phyloP scores from a whole-genome alignment of 2,888 invertebrate species.

The Epinotia demarniana region DNA sequence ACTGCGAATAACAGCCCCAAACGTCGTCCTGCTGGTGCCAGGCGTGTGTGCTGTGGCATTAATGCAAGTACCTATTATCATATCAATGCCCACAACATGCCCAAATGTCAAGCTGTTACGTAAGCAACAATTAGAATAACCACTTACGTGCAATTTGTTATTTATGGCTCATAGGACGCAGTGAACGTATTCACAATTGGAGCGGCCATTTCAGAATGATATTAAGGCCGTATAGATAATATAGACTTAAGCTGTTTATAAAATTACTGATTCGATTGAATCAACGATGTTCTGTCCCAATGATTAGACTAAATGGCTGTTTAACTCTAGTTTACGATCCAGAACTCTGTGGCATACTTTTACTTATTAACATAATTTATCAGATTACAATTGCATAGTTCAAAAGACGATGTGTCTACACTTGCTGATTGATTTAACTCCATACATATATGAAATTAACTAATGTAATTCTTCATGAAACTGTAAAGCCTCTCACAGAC shows the following conservation, averaged over 20 bases:
- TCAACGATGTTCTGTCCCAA: conserved; percentile 36
- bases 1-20: background rate
- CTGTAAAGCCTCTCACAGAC: too few species aligned
- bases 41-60: conserved; percentile 1
- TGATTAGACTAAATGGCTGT: conserved; percentile 36
- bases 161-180: conserved; percentile 18
- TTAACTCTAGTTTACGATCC: conserved; percentile 39
- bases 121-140: conserved; percentile 19
- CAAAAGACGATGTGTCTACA: background rate
- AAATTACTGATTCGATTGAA: conserved; percentile 2
- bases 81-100: background rate
- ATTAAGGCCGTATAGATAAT: background rate
- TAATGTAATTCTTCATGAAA: background rate
- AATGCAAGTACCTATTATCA: background rate
- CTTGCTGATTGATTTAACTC: conserved; percentile 4
- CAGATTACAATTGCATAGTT: conserved; percentile 11
- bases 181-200: conserved; percentile 31
- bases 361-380: conserved; percentile 31
- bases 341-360: conserved; percentile 35
- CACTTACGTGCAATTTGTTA: conserved; percentile 29
- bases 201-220: conserved; percentile 3
- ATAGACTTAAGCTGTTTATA: conserved; percentile 10
- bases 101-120: conserved; percentile 11
- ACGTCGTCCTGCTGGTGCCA: background rate
- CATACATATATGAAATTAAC: background rate